Percentiles rank a stretch among this genome's conserved stretches.
These are phyloP conservation scores for Smutsia gigantea DNA, from an alignment of 2,797 vertebrate genomes.

Conservation along the genomic window DNA sequence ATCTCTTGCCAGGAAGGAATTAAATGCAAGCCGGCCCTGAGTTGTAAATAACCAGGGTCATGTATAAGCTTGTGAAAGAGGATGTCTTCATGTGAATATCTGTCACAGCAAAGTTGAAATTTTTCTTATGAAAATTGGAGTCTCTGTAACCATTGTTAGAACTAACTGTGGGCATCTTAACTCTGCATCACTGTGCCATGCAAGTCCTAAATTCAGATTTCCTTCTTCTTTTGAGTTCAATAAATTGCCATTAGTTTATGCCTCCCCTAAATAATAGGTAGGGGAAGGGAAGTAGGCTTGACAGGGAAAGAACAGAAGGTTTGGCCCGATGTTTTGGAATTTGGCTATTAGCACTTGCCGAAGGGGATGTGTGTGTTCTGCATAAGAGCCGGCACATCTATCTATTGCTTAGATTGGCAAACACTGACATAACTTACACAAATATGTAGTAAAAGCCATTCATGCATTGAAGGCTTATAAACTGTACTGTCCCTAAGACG, in stretches of 20 bases:
- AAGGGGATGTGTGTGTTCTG: background rate
- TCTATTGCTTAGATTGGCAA: background rate
- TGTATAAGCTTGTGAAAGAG: conserved; percentile 41
- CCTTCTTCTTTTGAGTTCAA: background rate
- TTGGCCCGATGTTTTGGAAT: background rate
- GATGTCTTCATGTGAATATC: background rate
- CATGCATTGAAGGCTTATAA: background rate
- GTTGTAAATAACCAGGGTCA: conserved; percentile 74
- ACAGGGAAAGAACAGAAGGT: background rate
- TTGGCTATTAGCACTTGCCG: background rate
- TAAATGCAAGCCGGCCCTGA: conserved; percentile 67
- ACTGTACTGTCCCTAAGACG: background rate
- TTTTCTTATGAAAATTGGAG: background rate
- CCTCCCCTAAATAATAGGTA: background rate
- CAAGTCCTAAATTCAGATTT: background rate
- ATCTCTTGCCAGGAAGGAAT: conserved; percentile 62
- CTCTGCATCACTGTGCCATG: background rate
- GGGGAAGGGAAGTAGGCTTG: background rate
- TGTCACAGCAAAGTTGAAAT: background rate
- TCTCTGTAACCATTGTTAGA: background rate
- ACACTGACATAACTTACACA: background rate
- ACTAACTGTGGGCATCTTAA: background rate
- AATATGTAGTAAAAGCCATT: background rate
- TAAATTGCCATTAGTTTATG: background rate
- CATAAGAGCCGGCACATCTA: background rate